phyloP scores from a whole-genome alignment of 2,888 invertebrate species.

The Heliconius sara region DNA sequence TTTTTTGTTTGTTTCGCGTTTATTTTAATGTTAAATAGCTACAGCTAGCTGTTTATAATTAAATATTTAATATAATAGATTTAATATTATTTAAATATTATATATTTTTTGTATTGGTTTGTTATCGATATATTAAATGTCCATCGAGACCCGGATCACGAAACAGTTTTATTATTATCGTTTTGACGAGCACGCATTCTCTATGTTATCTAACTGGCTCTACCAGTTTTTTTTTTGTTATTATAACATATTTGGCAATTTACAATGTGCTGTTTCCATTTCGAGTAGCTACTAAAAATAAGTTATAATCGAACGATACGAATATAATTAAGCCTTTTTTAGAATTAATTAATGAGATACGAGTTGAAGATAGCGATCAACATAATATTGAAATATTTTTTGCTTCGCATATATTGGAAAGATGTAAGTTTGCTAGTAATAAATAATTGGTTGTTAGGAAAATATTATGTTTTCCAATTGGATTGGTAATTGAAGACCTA shows the following conservation, averaged over 20 bases:
- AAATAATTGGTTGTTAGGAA: not conserved
- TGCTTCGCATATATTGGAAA: not conserved
- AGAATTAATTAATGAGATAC: conserved; percentile 2
- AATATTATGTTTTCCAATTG: conserved; percentile 5
- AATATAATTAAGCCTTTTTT: not conserved
- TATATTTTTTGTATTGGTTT: not conserved
- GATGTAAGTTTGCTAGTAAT: not conserved
- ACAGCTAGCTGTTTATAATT: not conserved
- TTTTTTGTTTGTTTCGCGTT: conserved; percentile 42
- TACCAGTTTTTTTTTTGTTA: conserved; percentile 69
- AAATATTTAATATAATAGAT: not conserved
- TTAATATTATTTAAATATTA: not conserved
- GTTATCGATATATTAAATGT: not conserved
- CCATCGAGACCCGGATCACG: conserved; percentile 42
- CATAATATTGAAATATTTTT: conserved; percentile 7
- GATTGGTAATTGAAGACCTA: conserved; percentile 22
- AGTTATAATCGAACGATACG: conserved; percentile 15
- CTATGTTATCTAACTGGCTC: conserved; percentile 64
- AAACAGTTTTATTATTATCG: conserved; percentile 48
- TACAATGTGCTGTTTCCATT: conserved; percentile 38
- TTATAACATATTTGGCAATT: conserved; percentile 54
- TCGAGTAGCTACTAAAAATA: conserved; percentile 16
- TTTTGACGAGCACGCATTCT: conserved; percentile 62
- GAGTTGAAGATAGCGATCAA: not conserved
- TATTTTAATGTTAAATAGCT: not conserved